Evolutionary conservation across 23 tunicate species (phyloP), one percentile per base, ranked within the genome.

Genomic region (Styela clava): DNA sequence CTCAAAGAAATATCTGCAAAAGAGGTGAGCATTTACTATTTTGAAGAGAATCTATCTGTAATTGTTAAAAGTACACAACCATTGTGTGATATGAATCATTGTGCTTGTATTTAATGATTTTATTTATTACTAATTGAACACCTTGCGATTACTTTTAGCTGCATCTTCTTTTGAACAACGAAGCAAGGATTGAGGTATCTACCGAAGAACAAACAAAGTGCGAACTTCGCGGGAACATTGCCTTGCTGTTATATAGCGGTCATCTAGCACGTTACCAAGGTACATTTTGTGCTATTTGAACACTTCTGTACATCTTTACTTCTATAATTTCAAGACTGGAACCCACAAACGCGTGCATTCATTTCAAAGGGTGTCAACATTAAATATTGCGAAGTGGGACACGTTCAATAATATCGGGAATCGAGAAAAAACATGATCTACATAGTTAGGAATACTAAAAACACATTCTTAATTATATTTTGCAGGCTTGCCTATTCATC

Each of bases 151-250:
- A 22, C 0, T 85, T 79, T 32, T 62, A 89, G 95, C 81, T 89
- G 16, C 95, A 89, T 76, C 79, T 82, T 25, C 31, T 89, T 62
- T 52, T 84, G 29, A 89, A 85, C 79, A 44, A 81, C 61, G 76
- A 74, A 2, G 79, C 84, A 19, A 67, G 86, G 31, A 78, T 89
- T 37, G 31, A 52, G 12, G 83, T 85, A 7, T 33, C 63, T 62
- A 89, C 95, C 1, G 86, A 74, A 62, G 78, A 74, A 32, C 84
- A 88, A 51, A 74, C 72, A 26, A 81, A 84, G 24, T 88, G 95
- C 7, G 95, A 89, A 74, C 27, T 89, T 34, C 69, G 56, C 1
- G 95, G 95, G 18, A 24, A 61, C 16, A 79, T 89, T 35, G 56
- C 74, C 56, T 52, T 82, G 29, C 63, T 82, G 52, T 24, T 85